Base-by-base conservation (phyloP, 2,888 invertebrate genomes). In the Epistrophella euchroma region DNA sequence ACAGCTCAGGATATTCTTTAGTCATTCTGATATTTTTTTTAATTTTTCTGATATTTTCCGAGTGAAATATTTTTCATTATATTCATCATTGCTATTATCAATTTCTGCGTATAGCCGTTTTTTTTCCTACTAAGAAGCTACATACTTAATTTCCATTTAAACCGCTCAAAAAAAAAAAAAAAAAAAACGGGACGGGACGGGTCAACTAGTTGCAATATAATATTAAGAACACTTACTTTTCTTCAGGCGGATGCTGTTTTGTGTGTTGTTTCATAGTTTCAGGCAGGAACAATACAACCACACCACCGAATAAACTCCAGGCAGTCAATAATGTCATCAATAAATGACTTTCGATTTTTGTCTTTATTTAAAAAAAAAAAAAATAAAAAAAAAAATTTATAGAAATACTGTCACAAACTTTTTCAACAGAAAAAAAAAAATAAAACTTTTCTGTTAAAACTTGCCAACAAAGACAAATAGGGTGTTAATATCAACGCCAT, bases 391-490 rank as follows among this genome's bases (percentile, higher is more conserved):
- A 80, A 72, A 19, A 50, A 64, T 76, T 62, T 13, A 4, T 13
- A 28, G 6, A 28, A 66, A 72, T 28, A n/a, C n/a, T 5, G n/a
- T 15, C 15, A 15, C 37, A 19, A 10, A 50, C 11, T 22, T 11
- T 13, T 58, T 15, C 5, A 1, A 17, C 35, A 10, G 4, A 32
- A 22, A 11, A 4, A 11, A 37, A 40, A 19, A n/a, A n/a, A 25
- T 5, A 1, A 45, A 3, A 1, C 15, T 7, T 7, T n/a, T n/a
- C n/a, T 17, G 0, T 28, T 5, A 7, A n/a, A n/a, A 92, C 94
- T 94, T 92, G 96, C 96, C 94, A 96, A 91, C 91, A 95, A 94
- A 94, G 96, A 96, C 88, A 97, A 93, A 92, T 96, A 96, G 7
- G 97, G 97, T 62, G 96, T 96, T 52, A 94, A 93, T 92, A 92